Percentiles rank a stretch among this genome's conserved stretches.
Conservation (phyloP, 2,797 vertebrate genomes). For the Pipistrellus kuhlii region DNA sequence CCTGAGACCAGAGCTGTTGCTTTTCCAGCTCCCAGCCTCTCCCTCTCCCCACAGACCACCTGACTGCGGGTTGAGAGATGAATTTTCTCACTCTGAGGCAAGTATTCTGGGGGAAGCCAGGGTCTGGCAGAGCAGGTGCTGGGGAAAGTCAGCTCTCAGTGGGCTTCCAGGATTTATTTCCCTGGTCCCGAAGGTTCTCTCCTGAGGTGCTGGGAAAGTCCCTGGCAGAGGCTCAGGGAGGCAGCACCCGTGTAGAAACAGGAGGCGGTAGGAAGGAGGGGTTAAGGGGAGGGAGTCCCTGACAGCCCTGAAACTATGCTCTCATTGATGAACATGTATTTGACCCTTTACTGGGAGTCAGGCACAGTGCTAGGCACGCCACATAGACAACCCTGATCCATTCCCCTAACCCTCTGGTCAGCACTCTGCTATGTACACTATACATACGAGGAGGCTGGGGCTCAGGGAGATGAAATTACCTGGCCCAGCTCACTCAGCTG, state of each 20-base stretch:
- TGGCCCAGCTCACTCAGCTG: background rate
- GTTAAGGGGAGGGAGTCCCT: background rate
- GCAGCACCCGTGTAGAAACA: background rate
- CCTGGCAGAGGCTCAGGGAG: constrained; percentile 64
- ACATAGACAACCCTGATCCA: background rate
- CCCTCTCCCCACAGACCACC: background rate
- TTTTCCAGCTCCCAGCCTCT: background rate
- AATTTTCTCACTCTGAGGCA: constrained; percentile 67
- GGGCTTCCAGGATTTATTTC: constrained; percentile 52
- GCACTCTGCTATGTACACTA: accelerated
- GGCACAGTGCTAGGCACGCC: background rate
- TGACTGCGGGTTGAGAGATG: constrained; percentile 69
- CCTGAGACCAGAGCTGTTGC: constrained; percentile 36
- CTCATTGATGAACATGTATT: background rate
- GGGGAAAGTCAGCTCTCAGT: background rate
- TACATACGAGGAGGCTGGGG: background rate
- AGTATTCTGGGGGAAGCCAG: constrained; percentile 65
- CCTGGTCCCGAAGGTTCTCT: constrained; percentile 74
- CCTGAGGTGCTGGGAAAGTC: constrained; percentile 77
- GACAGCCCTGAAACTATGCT: background rate
- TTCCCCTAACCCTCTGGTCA: background rate
- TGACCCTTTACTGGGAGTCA: background rate
- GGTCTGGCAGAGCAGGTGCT: constrained; percentile 59
- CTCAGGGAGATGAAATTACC: background rate
- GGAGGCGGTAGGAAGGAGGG: accelerated